Base-by-base conservation (phyloP, 92 coral and sea anemone species). In the Umimayanthus chanpuru region DNA sequence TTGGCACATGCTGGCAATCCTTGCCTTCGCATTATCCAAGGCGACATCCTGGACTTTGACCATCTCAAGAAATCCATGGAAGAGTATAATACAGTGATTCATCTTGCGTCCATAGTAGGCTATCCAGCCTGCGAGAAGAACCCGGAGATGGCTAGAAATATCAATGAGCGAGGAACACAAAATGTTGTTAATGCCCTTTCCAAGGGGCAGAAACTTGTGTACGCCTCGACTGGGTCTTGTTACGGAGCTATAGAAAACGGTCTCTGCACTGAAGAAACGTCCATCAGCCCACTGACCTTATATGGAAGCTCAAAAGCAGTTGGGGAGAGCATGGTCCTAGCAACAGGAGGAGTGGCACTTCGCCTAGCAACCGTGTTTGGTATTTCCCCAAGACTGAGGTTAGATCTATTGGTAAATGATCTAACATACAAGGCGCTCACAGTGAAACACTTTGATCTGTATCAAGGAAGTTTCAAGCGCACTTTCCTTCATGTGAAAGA, bases 341-440 rank as follows among this genome's bases (percentile, higher is more conserved):
- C 89, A 50, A 72, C 88, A 26, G 89, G 89, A 1, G 98, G 95
- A 11, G 93, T 96, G 49, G 94, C 94, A 39, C 92, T 96, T 28
- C 98, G 98, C 43, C 91, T 96, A 73, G 98, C 98, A 56, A 96
- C 98, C 11, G 98, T 96, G 70, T 96, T 96, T 44, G 98, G 98
- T 12, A 91, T 96, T 58, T 93, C 98, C 18, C 95, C 98, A 39
- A 90, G 98, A 61, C 91, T 96, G 14, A 92, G 98, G 53, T 93
- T 96, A 28, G 98, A 96, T 61, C 98, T 96, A 3, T 92, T 96
- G 47, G 96, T 96, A 14, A 96, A 94, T 55, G 98, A 96, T 81
- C 92, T 96, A 25, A 96, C 98, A 12, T 79, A 96, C 88, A 96
- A 94, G 71, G 98, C 98, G 14, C 53, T 96, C 77, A 96, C 95